Conservation (phyloP, 2,888 invertebrate species). For the Bugula neritina region DNA sequence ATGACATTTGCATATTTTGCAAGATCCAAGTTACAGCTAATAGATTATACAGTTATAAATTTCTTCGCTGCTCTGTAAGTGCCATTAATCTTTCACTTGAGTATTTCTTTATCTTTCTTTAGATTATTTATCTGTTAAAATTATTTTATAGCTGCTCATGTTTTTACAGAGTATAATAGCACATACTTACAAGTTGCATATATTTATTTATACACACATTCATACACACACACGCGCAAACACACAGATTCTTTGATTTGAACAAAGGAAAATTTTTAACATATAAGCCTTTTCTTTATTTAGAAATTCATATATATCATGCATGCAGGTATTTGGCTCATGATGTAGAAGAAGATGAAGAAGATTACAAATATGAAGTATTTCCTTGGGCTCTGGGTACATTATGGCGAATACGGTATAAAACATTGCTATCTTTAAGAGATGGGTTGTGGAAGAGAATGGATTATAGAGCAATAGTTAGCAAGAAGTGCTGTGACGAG, state of each 20-base stretch:
- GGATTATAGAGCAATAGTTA: constrained; percentile 57
- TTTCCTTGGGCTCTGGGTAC: constrained; percentile 54
- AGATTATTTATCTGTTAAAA: no score
- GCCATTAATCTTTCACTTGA: constrained; percentile 6
- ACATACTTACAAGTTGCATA: no score
- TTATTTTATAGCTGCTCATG: no score
- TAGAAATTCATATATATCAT: no score
- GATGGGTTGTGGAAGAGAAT: constrained; percentile 54
- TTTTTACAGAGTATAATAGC: no score
- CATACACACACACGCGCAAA: no score
- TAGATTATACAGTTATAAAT: constrained; percentile 56
- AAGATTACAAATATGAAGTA: constrained; percentile 56
- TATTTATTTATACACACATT: no score
- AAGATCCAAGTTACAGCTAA: constrained; percentile 54
- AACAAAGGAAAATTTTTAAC: no score
- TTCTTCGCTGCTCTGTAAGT: constrained; percentile 60
- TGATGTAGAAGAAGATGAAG: constrained; percentile 61
- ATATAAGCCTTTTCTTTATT: no score
- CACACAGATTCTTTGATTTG: no score
- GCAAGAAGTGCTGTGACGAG: constrained; percentile 56
- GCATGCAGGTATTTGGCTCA: constrained; percentile 59
- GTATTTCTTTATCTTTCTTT: no score
- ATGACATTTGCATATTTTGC: constrained; percentile 60
- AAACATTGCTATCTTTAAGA: constrained; percentile 45
- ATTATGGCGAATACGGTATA: constrained; percentile 47